These are phyloP conservation scores for Hydractinia symbiolongicarpus DNA, from an alignment of 30 jellyfish, hydroid and myxozoan species.

Conservation along the genomic window DNA sequence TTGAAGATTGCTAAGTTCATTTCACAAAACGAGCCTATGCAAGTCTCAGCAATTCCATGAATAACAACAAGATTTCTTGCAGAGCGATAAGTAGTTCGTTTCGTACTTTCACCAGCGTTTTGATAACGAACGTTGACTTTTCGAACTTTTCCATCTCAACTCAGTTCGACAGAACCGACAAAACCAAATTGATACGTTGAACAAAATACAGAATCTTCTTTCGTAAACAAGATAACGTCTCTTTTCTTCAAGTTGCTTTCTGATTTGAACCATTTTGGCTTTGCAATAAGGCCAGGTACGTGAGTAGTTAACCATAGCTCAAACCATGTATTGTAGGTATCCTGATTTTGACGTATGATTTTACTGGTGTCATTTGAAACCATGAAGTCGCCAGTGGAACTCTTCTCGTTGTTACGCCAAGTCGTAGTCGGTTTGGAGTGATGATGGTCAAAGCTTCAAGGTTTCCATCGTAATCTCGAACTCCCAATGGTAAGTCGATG, in stretches of 20 bases:
- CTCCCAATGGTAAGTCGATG: background rate
- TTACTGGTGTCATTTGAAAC: background rate
- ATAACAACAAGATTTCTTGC: slow-evolving; percentile 3
- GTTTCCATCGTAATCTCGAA: background rate
- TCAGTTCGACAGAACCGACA: background rate
- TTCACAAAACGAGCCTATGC: too few species aligned
- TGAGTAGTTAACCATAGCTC: slow-evolving; percentile 22
- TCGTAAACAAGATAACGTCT: background rate
- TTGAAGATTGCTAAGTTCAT: too few species aligned
- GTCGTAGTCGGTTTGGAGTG: slow-evolving; percentile 25
- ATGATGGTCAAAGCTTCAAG: slow-evolving; percentile 17
- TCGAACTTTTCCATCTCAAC: background rate
- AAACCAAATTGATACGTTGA: background rate
- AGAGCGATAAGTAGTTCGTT: slow-evolving; percentile 14
- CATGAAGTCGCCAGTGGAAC: background rate
- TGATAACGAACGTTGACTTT: background rate
- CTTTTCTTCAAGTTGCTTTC: background rate
- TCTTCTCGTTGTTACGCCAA: slow-evolving; percentile 24
- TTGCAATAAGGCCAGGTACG: slow-evolving; percentile 1
- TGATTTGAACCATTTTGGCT: background rate
- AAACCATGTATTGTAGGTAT: slow-evolving; percentile 12
- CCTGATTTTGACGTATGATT: background rate
- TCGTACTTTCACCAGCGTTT: background rate
- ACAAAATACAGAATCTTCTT: background rate
- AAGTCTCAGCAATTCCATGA: background rate